phyloP scores from a whole-genome alignment of 1,140 invertebrate genomes.

The Rhizoglyphus robini region DNA sequence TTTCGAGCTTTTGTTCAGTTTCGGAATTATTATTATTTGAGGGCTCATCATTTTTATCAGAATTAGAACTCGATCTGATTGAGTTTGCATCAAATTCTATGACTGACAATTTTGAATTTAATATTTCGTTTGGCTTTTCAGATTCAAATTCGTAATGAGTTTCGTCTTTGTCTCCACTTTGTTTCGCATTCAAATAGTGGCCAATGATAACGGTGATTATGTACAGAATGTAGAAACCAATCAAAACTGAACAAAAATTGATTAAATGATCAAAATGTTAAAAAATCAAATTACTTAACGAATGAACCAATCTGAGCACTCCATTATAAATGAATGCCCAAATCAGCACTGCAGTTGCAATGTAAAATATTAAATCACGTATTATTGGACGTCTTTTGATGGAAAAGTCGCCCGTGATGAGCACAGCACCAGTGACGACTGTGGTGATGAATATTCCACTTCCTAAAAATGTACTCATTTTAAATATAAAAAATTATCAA shows the following conservation, averaged over 20 bases:
- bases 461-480: too few relatives aligned
- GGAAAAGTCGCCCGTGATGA: conserved; percentile 44
- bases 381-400: conserved; percentile 45
- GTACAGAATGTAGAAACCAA: neutral
- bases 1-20: neutral
- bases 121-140: too few relatives aligned
- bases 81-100: too few relatives aligned
- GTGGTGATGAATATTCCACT: conserved; percentile 50
- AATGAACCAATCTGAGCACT: neutral
- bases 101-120: too few relatives aligned
- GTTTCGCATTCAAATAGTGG: neutral
- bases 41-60: neutral
- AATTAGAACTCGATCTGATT: neutral
- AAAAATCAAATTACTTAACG: neutral
- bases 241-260: too few relatives aligned
- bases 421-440: conserved; percentile 48
- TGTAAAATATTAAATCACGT: conserved; percentile 51
- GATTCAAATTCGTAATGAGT: too few relatives aligned
- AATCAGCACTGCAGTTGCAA: conserved; percentile 35
- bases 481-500: neutral
- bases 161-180: neutral
- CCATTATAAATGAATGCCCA: conserved; percentile 14
- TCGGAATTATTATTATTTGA: neutral
- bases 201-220: neutral
- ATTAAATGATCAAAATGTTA: too few relatives aligned